Evolutionary conservation across 2,888 invertebrate species (phyloP), one percentile per base, ranked within the genome.

Genomic region (Hololepta plana): DNA sequence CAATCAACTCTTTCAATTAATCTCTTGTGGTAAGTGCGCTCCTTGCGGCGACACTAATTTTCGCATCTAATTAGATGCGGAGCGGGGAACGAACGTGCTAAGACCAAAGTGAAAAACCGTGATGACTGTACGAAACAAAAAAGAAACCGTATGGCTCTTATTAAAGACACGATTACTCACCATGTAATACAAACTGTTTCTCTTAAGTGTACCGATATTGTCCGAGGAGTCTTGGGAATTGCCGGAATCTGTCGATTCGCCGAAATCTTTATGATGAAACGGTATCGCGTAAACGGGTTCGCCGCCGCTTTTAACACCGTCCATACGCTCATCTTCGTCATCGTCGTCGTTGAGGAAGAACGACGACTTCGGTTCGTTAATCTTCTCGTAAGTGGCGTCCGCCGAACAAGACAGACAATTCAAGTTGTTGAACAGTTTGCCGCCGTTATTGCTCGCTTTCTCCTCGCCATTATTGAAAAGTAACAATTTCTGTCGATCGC

Each of bases 211-310:
- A 12, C 35, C 34, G 4, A 33, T 29, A 23, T 34, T 34, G 15
- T 38, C 31, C 24, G 38, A 38, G 15, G n/a, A n/a, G n/a, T n/a
- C n/a, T n/a, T n/a, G n/a, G n/a, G n/a, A n/a, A n/a, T n/a, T n/a
- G n/a, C n/a, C n/a, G n/a, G n/a, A n/a, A 13, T 30, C 11, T 26
- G 34, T 24, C 26, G 32, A 31, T 19, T 24, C 29, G 26, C 35
- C 35, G 16, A 30, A 33, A 26, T 26, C 20, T 6, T 35, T 37
- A 28, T 37, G 42, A 28, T 50, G 47, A 42, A 55, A 66, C 0
- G 72, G 72, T 36, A 67, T 67, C 35, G 70, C 70, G 41, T 72
- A 72, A 13, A 72, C 65, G 37, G 67, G 70, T 36, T 70, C 69
- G 14, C 59, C 48, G 11, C 36, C 39, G 16, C 29, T 20, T 20